Percentiles rank a stretch among this genome's conserved stretches.
These are phyloP conservation scores for Limosa lapponica DNA, from an alignment of 2,797 vertebrate species.

Conservation along the genomic window DNA sequence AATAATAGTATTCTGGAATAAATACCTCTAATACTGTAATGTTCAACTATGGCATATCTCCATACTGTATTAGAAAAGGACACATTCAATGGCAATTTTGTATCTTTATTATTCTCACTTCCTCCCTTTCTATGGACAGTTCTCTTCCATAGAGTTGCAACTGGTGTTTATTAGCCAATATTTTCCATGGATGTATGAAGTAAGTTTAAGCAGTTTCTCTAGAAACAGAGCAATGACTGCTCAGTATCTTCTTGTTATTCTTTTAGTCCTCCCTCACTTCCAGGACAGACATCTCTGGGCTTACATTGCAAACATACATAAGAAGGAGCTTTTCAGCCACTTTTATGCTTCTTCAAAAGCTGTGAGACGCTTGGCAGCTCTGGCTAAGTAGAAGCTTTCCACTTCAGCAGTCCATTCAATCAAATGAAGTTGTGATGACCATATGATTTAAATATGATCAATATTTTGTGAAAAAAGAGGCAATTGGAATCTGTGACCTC, in stretches of 20 bases:
- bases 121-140: not conserved
- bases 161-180: not conserved
- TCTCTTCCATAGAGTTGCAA: not conserved
- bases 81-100: not conserved
- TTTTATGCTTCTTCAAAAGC: not conserved
- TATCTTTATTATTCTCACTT: not conserved
- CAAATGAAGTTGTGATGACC: not conserved
- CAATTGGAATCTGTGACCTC: not conserved
- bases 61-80: not conserved
- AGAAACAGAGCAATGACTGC: not conserved
- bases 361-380: not conserved
- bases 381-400: not conserved
- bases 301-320: not conserved
- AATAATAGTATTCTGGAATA: not conserved
- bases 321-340: not conserved
- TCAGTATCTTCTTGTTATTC: not conserved
- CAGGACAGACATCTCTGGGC: not conserved
- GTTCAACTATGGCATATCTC: not conserved
- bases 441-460: not conserved
- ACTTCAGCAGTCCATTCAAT: conserved; percentile 1
- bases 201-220: not conserved
- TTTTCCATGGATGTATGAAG: not conserved
- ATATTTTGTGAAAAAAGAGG: not conserved
- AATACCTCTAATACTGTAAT: not conserved
- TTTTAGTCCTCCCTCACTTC: not conserved